Evolutionary conservation across 2,888 invertebrate species (phyloP), one percentile per base, ranked within the genome.

Genomic region (Criorhina ranunculi): DNA sequence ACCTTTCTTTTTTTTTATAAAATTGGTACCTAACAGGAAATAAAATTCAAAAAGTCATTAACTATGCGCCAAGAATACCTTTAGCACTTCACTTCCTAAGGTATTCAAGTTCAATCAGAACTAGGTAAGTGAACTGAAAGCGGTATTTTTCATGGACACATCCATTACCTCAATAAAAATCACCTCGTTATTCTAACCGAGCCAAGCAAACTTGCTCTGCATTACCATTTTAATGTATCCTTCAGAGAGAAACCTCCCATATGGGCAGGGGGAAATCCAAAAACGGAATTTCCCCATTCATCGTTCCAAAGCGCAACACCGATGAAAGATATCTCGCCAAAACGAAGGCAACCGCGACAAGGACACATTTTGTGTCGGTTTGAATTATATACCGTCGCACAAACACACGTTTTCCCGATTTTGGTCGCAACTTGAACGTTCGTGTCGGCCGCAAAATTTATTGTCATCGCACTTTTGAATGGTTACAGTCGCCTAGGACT

Each of bases 401-500:
- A 15, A 19, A 67, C 73, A 66, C 72, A 60, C 60, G 66, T 53
- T 73, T 42, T 67, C n/a, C 69, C 57, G 66, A 72, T 69, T 70
- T 75, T 70, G 62, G 75, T 69, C 55, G 49, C 46, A 67, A 76
- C 59, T 69, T 62, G 55, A 81, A 66, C 60, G 37, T 72, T 77
- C 82, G 72, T 83, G 82, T 62, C 67, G 72, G 60, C 17, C 15
- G 60, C 15, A 62, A 73, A 77, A 83, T 83, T 83, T 77, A 83
- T 83, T 83, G 77, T 77, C 77, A 83, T 83, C 77, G 77, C 82
- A 72, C 82, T 82, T 77, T 82, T 72, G 76, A 77, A 77, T 77
- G 72, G 77, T 67, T 66, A 77, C 66, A 53, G 51, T 59, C 72
- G 70, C 40, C 69, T 76, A 70, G 69, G 53, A 77, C 59, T 70